phyloP scores from a whole-genome alignment of 2,888 invertebrate species.

The Drosophila putrida region DNA sequence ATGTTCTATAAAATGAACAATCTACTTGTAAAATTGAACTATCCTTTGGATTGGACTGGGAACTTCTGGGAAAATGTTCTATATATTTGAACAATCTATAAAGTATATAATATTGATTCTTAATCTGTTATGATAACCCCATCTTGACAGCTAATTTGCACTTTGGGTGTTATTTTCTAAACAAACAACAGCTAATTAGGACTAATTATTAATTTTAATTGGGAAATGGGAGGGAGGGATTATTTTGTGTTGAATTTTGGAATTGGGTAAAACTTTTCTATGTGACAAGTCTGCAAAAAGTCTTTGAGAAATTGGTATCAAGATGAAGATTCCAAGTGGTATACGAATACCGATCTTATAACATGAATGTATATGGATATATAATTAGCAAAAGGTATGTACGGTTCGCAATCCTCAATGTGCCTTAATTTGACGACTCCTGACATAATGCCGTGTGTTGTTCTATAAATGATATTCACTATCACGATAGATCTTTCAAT shows the following conservation, averaged over 20 bases:
- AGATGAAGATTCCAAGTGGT: background rate
- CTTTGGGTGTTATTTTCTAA: too few relatives aligned
- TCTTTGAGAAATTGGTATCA: too few relatives aligned
- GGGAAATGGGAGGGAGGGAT: background rate
- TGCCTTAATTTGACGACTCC: background rate
- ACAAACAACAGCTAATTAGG: too few relatives aligned
- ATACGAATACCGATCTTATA: constrained; percentile 1
- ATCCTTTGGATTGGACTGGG: too few relatives aligned
- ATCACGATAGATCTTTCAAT: background rate
- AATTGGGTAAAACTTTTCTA: background rate
- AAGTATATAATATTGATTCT: too few relatives aligned
- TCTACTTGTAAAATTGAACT: too few relatives aligned
- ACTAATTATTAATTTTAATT: background rate
- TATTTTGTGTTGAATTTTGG: background rate
- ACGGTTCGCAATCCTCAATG: constrained; percentile 19
- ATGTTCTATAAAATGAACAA: too few relatives aligned
- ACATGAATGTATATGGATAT: constrained; percentile 3
- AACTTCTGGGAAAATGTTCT: too few relatives aligned
- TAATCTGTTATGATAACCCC: too few relatives aligned
- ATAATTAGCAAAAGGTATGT: constrained; percentile 38
- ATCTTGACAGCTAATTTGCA: too few relatives aligned
- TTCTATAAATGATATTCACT: background rate
- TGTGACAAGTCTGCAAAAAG: background rate
- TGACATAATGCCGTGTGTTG: background rate
- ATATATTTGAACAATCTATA: too few relatives aligned